Evolutionary conservation across 1,140 invertebrate genomes (phyloP).

Genomic region (Cyrtorhinus lividipennis): DNA sequence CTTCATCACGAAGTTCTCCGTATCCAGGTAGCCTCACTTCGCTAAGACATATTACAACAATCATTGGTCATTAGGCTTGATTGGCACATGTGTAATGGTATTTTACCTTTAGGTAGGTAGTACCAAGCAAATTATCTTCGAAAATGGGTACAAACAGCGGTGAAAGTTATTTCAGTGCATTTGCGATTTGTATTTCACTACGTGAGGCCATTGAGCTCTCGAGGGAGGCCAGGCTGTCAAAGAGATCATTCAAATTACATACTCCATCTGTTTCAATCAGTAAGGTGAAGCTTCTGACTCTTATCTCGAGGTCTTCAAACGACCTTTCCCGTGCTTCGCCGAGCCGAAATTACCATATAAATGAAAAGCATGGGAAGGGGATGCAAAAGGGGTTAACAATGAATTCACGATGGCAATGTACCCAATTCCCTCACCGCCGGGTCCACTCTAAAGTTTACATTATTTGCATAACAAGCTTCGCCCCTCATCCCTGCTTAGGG

Average conservation of each 20-base stretch:
- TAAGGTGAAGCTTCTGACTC: neutral
- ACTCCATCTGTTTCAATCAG: neutral
- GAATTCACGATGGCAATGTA: neutral
- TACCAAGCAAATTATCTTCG: too few relatives aligned
- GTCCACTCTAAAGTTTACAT: slow-evolving; percentile 3
- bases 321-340: neutral
- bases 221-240: neutral
- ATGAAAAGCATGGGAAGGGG: neutral
- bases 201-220: too few relatives aligned
- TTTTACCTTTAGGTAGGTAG: too few relatives aligned
- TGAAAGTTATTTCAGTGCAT: too few relatives aligned
- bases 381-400: neutral
- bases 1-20: too few relatives aligned
- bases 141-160: too few relatives aligned
- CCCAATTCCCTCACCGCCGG: neutral
- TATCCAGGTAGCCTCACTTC: too few relatives aligned
- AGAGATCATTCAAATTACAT: neutral
- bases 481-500: neutral
- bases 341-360: neutral
- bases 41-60: too few relatives aligned
- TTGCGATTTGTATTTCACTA: too few relatives aligned
- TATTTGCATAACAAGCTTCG: neutral
- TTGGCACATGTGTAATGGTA: too few relatives aligned
- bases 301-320: neutral
- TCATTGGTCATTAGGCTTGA: too few relatives aligned